phyloP scores from a whole-genome alignment of 2,888 invertebrate species.

The Zygaena filipendulae region DNA sequence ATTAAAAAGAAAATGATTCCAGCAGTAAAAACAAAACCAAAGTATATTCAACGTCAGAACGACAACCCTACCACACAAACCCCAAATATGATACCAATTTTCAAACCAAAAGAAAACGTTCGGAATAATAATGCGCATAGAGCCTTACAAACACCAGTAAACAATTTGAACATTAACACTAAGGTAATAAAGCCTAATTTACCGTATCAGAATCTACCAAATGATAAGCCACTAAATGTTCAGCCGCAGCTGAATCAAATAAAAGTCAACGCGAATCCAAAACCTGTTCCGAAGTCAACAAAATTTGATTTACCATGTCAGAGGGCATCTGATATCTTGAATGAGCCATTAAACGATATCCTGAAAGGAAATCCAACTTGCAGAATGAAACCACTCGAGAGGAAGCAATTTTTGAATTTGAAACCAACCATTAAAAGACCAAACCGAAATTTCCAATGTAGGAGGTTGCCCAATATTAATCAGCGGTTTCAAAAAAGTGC shows the following conservation, averaged over 20 bases:
- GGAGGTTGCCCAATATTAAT: conserved; percentile 4
- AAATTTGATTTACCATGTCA: conserved; percentile 31
- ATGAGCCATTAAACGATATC: conserved; percentile 15
- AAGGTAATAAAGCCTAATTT: too few relatives aligned
- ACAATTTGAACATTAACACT: neutral
- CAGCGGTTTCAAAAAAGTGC: conserved; percentile 16
- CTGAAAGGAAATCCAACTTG: conserved; percentile 15
- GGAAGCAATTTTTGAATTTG: conserved; percentile 6
- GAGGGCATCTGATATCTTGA: conserved; percentile 28
- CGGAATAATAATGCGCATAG: conserved; percentile 3
- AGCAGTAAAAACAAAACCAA: conserved; percentile 4
- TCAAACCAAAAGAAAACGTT: conserved; percentile 11
- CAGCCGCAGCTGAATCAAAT: conserved; percentile 15
- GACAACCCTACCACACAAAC: neutral
- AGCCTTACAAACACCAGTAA: neutral
- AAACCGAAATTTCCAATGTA: conserved; percentile 18
- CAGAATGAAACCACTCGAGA: conserved; percentile 6
- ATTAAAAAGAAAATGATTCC: conserved; percentile 5
- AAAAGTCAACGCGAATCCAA: conserved; percentile 13
- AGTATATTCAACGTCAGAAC: conserved; percentile 7
- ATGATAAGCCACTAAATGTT: too few relatives aligned
- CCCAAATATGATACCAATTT: conserved; percentile 18
- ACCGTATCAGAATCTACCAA: too few relatives aligned
- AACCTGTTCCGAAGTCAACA: conserved; percentile 10
- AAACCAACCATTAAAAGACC: conserved; percentile 14